Percentiles rank a stretch among this genome's conserved stretches.
These are phyloP conservation scores for Orthonyx spaldingii DNA, from an alignment of 2,113 vertebrate genomes.

Conservation along the genomic window DNA sequence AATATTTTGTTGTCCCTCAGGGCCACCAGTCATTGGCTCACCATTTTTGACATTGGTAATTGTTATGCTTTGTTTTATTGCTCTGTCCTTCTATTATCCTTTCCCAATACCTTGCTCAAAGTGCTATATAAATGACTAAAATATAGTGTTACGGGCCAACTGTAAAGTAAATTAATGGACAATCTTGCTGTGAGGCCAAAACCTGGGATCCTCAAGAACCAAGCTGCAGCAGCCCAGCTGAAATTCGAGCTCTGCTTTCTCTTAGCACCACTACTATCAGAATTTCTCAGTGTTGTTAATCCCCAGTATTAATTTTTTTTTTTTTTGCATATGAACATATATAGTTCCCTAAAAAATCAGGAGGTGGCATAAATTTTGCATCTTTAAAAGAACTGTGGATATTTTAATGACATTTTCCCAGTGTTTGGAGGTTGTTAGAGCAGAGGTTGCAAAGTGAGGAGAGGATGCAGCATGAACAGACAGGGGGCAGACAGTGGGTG, in stretches of 20 bases:
- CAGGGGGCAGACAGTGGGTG: not conserved
- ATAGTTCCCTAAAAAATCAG: not conserved
- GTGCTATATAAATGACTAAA: slow-evolving; percentile 18
- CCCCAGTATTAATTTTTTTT: not conserved
- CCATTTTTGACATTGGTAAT: not conserved
- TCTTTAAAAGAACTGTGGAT: not conserved
- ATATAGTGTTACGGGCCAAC: not conserved
- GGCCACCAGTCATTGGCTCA: not conserved
- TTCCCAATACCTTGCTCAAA: not conserved
- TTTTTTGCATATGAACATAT: fast-evolving
- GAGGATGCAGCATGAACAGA: fast-evolving
- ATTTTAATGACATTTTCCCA: not conserved
- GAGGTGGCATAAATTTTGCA: not conserved
- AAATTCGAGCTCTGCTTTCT: not conserved
- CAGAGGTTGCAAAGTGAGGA: not conserved
- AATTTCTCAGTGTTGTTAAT: not conserved
- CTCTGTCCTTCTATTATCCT: slow-evolving; percentile 16
- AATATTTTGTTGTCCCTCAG: not conserved
- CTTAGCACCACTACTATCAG: not conserved
- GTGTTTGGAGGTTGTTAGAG: not conserved
- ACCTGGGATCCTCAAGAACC: not conserved
- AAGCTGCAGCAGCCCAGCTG: not conserved
- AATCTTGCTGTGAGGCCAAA: not conserved
- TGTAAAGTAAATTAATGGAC: not conserved
- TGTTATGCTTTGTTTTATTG: slow-evolving; percentile 16